Conservation (phyloP, 2,888 invertebrate genomes). For the Keiferia lycopersicella region DNA sequence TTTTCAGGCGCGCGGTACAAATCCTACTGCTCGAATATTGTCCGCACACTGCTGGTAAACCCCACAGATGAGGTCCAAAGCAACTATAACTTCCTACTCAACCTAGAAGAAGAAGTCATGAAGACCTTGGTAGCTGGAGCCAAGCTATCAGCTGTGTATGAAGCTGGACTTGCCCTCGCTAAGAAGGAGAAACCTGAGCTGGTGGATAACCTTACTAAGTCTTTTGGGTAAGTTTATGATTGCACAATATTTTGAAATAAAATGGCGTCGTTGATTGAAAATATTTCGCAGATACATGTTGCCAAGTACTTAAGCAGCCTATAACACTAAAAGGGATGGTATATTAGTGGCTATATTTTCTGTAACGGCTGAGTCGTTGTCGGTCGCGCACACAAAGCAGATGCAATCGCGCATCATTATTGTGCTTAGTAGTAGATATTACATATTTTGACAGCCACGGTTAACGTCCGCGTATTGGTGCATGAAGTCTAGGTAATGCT, state of each 20-base stretch:
- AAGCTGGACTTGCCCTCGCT: constrained; percentile 89
- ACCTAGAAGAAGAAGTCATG: constrained; percentile 94
- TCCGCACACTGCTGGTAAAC: constrained; percentile 97
- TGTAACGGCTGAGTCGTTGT: too few species aligned
- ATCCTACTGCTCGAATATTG: constrained; percentile 98
- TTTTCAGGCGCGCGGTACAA: constrained; percentile 89
- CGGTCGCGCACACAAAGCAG: too few species aligned
- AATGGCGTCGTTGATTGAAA: neutral
- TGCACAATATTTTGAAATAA: neutral
- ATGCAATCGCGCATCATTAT: too few species aligned
- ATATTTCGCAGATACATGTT: too few species aligned
- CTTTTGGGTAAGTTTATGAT: constrained; percentile 85
- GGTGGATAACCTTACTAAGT: constrained; percentile 95
- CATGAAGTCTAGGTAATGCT: too few species aligned
- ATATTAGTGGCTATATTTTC: too few species aligned
- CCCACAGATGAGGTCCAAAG: constrained; percentile 90
- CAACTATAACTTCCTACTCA: constrained; percentile 95
- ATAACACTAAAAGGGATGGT: too few species aligned
- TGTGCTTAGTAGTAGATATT: too few species aligned
- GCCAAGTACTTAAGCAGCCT: too few species aligned
- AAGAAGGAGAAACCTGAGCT: constrained; percentile 93
- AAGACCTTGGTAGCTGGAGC: constrained; percentile 90
- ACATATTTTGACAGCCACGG: too few species aligned
- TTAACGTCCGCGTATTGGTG: too few species aligned
- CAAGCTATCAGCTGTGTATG: constrained; percentile 93